Evolutionary conservation across 2,113 vertebrate genomes (phyloP), one percentile per base, ranked within the genome.

Genomic region (Carollia perspicillata): DNA sequence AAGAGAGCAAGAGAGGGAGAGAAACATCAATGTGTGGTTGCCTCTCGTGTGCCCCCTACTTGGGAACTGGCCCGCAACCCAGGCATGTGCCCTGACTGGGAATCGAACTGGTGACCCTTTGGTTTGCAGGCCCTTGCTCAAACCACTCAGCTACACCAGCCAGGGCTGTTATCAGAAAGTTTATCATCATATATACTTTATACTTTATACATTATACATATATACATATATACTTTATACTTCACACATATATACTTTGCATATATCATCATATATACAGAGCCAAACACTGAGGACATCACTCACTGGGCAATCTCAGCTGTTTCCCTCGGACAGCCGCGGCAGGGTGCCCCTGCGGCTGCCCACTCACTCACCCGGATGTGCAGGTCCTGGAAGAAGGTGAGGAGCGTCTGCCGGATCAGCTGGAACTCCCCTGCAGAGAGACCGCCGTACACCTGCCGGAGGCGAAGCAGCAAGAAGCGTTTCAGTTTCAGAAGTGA

Each of bases 381-480:
- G 87, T 99, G 99, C 99, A 99, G 99, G 97, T 99, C 99, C 98
- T 99, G 99, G 97, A 99, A 99, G 98, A 99, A 99, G 97, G 99
- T 98, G 44, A 99, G 99, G 86, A 99, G 98, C 0, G 99, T 99
- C 98, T 99, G 99, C 95, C 99, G 98, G 97, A 99, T 99, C 55
- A 99, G 98, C 97, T 99, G 99, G 98, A 99, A 99, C 97, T 99
- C 99, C 1, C 99, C 99, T 37, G 98, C 98, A 63, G 99, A 97
- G 93, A 98, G 98, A 94, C 80, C 98, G 95, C 60, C 98, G 20
- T 99, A 99, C 0, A 98, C 98, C 99, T 99, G 97, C 17, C 83
- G 92, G 75, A 96, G 44, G 95, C 96, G 96, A 66, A 90, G 13
- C 37, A 85, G 7, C 58, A 23, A 1, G 16, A 13, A 16, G 81